A percentile compares a stretch with the other conserved stretches of the same genome.
Evolutionary conservation across 92 coral and sea anemone genomes (phyloP).

Genomic region (Phenganax stokvisi): DNA sequence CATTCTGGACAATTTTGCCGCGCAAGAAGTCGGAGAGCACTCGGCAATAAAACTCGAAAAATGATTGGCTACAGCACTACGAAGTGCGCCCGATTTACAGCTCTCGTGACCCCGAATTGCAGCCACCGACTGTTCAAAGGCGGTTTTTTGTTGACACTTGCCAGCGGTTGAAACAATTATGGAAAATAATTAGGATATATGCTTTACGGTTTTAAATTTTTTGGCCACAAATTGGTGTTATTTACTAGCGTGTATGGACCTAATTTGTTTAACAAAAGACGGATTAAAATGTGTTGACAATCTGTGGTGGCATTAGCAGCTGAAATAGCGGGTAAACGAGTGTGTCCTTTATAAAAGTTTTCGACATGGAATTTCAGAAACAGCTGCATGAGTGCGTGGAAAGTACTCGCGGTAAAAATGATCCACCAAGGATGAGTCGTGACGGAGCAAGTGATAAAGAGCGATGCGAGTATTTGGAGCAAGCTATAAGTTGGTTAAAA

Average conservation of each 20-base stretch:
- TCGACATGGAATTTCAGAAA: constrained; percentile 33
- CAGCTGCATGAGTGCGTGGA: constrained; percentile 31
- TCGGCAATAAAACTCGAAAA: background rate
- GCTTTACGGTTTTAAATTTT: background rate
- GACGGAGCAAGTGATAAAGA: constrained; percentile 61
- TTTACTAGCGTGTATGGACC: background rate
- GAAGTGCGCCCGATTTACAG: background rate
- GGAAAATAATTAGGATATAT: constrained; percentile 19
- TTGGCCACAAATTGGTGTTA: constrained; percentile 6
- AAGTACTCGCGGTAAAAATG: constrained; percentile 14
- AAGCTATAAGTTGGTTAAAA: constrained; percentile 61
- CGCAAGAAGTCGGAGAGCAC: background rate
- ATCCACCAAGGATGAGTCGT: constrained; percentile 38
- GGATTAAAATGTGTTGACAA: background rate
- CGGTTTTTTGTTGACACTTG: constrained; percentile 9
- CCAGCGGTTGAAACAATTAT: constrained; percentile 12
- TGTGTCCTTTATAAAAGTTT: constrained; percentile 25
- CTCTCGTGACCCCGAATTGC: constrained; percentile 1
- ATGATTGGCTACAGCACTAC: background rate
- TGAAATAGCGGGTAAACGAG: constrained; percentile 20
- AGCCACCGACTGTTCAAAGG: constrained; percentile 2
- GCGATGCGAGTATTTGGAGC: constrained; percentile 55
- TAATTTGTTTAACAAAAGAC: constrained; percentile 1
- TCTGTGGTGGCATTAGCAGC: constrained; percentile 18
- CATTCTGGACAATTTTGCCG: background rate